Evolutionary conservation across 2,113 vertebrate species (phyloP).

Genomic region (Notechis scutatus): DNA sequence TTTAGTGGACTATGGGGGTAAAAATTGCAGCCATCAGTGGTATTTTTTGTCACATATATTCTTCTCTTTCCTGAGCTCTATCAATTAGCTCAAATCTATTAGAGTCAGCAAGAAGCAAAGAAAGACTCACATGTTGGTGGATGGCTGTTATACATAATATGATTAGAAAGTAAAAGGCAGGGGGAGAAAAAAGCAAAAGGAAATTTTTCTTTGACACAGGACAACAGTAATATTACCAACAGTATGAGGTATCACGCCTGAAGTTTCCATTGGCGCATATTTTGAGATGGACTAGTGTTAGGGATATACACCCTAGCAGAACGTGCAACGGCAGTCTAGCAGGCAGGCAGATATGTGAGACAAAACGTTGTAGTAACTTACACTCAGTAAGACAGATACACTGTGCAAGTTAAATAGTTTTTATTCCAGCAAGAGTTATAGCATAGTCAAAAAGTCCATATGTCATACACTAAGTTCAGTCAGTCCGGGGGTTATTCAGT

Average conservation of each 20-base stretch:
- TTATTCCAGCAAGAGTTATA: no score
- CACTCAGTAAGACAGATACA: no score
- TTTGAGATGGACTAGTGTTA: not conserved
- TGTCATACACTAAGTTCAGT: no score
- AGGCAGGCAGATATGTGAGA: no score
- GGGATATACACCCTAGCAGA: no score
- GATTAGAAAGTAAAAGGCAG: constrained; percentile 20
- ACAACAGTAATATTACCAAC: constrained; percentile 5
- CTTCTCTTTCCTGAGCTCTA: not conserved
- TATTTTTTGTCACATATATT: constrained; percentile 18
- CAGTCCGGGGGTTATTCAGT: no score
- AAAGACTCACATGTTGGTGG: not conserved
- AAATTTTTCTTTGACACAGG: not conserved
- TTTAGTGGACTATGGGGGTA: not conserved
- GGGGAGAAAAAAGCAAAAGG: not conserved
- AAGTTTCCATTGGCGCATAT: not conserved
- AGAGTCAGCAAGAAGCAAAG: constrained; percentile 6
- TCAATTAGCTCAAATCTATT: constrained; percentile 18
- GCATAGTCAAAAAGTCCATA: no score
- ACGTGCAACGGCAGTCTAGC: no score
- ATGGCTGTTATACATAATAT: constrained; percentile 1
- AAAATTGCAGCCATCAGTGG: not conserved
- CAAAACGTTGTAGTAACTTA: no score
- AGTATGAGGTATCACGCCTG: not conserved
- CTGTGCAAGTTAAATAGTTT: no score